Percentiles rank a stretch among this genome's conserved stretches.
Evolutionary conservation across 2,888 invertebrate species (phyloP).

Genomic region (Drosophila subsilvestris): DNA sequence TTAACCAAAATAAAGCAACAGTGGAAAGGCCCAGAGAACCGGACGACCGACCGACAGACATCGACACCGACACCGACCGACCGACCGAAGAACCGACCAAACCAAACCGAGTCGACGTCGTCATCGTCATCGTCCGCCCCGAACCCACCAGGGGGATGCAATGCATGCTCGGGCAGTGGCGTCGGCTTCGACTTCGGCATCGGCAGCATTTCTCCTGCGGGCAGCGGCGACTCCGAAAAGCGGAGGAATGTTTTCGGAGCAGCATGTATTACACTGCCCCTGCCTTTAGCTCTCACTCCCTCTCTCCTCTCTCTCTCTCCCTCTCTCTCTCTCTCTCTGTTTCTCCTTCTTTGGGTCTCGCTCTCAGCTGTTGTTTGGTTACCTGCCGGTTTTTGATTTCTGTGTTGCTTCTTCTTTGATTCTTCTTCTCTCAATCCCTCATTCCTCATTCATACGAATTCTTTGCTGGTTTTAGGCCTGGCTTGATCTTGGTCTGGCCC

Average conservation of each 20-base stretch:
- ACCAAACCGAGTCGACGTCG: too few species aligned
- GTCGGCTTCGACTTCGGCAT: slow-evolving; percentile 18
- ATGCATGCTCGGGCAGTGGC: neutral
- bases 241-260: slow-evolving; percentile 46
- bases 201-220: slow-evolving; percentile 69
- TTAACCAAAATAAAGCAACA: slow-evolving; percentile 80
- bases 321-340: slow-evolving; percentile 20
- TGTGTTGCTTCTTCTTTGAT: neutral
- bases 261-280: slow-evolving; percentile 16
- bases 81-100: slow-evolving; percentile 6
- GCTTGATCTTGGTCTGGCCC: neutral
- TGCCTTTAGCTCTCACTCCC: slow-evolving; percentile 29
- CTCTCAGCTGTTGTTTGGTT: slow-evolving; percentile 58
- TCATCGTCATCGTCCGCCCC: slow-evolving; percentile 16
- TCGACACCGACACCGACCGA: slow-evolving; percentile 22
- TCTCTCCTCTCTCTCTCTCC: slow-evolving; percentile 20
- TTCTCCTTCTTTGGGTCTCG: slow-evolving; percentile 4
- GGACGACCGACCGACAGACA: slow-evolving; percentile 67
- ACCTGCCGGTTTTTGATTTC: slow-evolving; percentile 36
- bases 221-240: slow-evolving; percentile 65
- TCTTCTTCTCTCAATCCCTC: slow-evolving; percentile 2
- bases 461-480: neutral
- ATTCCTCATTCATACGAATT: too few species aligned
- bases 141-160: neutral
- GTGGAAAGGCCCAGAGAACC: slow-evolving; percentile 66